Conservation (phyloP, 2,888 invertebrate species). For the Andrena chrysosceles region DNA sequence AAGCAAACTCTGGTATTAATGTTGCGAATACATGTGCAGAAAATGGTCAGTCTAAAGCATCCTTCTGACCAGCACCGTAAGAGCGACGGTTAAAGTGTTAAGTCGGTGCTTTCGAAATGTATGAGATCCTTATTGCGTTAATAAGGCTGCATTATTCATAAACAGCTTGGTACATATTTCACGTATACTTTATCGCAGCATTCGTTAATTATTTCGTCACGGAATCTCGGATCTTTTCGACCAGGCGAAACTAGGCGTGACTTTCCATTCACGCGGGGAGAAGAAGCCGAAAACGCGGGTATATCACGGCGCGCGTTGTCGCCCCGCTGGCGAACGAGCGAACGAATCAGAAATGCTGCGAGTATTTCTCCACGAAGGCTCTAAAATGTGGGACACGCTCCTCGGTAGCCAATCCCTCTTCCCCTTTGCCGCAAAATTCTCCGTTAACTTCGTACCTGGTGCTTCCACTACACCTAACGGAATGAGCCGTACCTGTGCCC, state of each 20-base stretch:
- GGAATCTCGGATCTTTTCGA: conserved; percentile 4
- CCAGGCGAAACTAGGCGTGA: conserved; percentile 23
- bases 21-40: no score
- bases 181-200: background rate
- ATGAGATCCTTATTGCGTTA: conserved; percentile 7
- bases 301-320: conserved; percentile 23
- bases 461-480: conserved; percentile 76
- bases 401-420: conserved; percentile 67
- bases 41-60: background rate
- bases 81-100: background rate
- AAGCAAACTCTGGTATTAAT: no score
- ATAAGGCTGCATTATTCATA: conserved; percentile 42
- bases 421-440: conserved; percentile 75
- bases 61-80: background rate
- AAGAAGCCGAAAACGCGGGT: conserved; percentile 32
- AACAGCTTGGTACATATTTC: background rate
- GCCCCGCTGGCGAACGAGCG: conserved; percentile 35
- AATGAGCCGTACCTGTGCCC: conserved; percentile 74
- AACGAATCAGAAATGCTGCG: conserved; percentile 69
- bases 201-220: conserved; percentile 26
- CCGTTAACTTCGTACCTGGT: conserved; percentile 79
- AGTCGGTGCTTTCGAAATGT: conserved; percentile 8
- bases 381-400: conserved; percentile 83
- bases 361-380: conserved; percentile 75
- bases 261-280: conserved; percentile 38